These are phyloP conservation scores for Caenorhabditis uteleia DNA, from an alignment of 2,888 invertebrate genomes.

Conservation along the genomic window DNA sequence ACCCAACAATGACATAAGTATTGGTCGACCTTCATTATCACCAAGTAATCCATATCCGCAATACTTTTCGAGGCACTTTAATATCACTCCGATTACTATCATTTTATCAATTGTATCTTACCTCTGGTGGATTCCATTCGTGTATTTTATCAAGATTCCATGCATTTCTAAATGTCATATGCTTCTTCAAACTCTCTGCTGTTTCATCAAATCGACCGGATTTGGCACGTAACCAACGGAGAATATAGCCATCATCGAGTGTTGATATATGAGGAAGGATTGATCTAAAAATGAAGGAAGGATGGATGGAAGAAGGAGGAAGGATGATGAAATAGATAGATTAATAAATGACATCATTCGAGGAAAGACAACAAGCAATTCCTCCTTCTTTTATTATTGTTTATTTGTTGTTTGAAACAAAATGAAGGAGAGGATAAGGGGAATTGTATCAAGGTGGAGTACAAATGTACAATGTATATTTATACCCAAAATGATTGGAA, in stretches of 20 bases:
- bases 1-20: slow-evolving; percentile 68
- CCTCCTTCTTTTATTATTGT: no score
- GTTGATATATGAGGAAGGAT: slow-evolving; percentile 43
- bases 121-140: slow-evolving; percentile 69
- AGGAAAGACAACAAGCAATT: no score
- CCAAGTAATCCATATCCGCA: slow-evolving; percentile 68
- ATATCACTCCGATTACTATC: slow-evolving; percentile 2
- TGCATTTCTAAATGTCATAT: slow-evolving; percentile 65
- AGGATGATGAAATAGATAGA: no score
- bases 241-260: slow-evolving; percentile 51
- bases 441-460: no score
- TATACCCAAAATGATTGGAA: no score
- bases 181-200: slow-evolving; percentile 64
- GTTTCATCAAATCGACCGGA: slow-evolving; percentile 59
- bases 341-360: no score
- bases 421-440: no score
- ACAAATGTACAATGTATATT: no score
- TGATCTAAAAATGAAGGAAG: slow-evolving; percentile 46
- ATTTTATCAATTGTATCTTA: slow-evolving; percentile 13
- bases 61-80: slow-evolving; percentile 69
- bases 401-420: no score
- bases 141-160: slow-evolving; percentile 66
- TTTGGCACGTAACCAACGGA: slow-evolving; percentile 49
- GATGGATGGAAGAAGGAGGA: no score
- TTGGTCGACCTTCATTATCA: slow-evolving; percentile 68